These are phyloP conservation scores for Montifringilla adamsi DNA, from an alignment of 2,113 vertebrate genomes.

Conservation along the genomic window DNA sequence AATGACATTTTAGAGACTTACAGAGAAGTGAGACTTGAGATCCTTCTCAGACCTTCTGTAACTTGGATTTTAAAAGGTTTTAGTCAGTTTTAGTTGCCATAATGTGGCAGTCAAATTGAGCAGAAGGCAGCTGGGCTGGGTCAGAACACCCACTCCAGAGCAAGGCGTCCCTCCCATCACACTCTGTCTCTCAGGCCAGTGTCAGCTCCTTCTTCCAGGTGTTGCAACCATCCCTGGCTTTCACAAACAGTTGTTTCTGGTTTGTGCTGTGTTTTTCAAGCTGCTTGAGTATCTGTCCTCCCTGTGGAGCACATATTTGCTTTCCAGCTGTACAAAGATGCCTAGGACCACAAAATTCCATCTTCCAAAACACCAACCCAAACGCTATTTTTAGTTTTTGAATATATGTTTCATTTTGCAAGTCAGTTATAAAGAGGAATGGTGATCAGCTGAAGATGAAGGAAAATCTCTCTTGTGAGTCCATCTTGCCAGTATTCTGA, in stretches of 20 bases:
- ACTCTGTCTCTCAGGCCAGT: accelerated
- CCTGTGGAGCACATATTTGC: not conserved
- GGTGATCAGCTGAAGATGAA: not conserved
- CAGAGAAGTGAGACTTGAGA: not conserved
- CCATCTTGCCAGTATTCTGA: not conserved
- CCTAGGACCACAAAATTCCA: not conserved
- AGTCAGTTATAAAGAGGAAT: not conserved
- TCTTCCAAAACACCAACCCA: not conserved
- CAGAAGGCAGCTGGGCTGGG: not conserved
- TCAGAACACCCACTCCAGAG: not conserved
- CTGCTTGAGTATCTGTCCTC: not conserved
- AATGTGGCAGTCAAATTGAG: not conserved
- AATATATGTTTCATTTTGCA: not conserved
- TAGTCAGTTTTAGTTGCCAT: not conserved
- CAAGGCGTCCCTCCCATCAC: not conserved
- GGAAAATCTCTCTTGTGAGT: not conserved
- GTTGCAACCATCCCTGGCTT: not conserved
- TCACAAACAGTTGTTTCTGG: not conserved
- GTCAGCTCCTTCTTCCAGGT: not conserved
- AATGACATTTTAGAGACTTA: not conserved
- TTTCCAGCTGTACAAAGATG: not conserved
- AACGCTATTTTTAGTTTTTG: not conserved
- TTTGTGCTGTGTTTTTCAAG: not conserved
- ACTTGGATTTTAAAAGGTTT: not conserved
- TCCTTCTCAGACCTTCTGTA: not conserved